Evolutionary conservation across 2,797 vertebrate species (phyloP), one percentile per base, ranked within the genome.

Genomic region (Mus spretus): DNA sequence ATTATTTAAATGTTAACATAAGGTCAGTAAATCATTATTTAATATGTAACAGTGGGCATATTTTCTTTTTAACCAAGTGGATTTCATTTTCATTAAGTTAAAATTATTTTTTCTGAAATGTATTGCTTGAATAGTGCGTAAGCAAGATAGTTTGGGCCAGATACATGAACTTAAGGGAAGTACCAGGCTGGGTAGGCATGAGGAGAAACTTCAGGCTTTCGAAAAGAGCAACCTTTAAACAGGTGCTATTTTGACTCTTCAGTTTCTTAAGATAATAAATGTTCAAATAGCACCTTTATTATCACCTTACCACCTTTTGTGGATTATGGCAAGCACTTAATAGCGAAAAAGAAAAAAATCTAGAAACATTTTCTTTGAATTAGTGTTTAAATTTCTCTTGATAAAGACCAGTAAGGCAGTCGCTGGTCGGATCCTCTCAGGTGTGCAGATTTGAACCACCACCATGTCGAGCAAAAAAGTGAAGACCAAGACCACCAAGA

Each of bases 381-480:
- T 87, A 44, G 3, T 95, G 26, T 70, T 61, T 91, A 59, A 75
- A 37, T 1, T 17, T 81, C 26, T 84, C 34, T 94, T 93, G 83
- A 79, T 83, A 90, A 90, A 85, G 74, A 93, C 40, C 50, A 40
- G 37, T 40, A 40, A 40, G 37, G 37, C 37, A 40, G 37, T 40
- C 37, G 37, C 37, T 40, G 37, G 37, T 40, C 37, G 37, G 2
- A 40, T 40, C 37, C 37, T 40, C 37, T 40, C 37, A 37, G 37
- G 37, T 40, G 37, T 40, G 37, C 75, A 98, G 98, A 90, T 57
- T 85, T 97, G 98, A 98, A 95, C 88, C 96, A 40, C 97, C 99
- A 99, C 97, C 95, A 99, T 99, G 99, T 99, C 99, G 0, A 99
- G 99, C 99, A 99, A 99, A 99, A 99, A 98, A 93, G 99, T 99